A percentile compares a stretch with the other conserved stretches of the same genome.
Conservation (phyloP, 2,113 vertebrate genomes). For the Pelecanus crispus region DNA sequence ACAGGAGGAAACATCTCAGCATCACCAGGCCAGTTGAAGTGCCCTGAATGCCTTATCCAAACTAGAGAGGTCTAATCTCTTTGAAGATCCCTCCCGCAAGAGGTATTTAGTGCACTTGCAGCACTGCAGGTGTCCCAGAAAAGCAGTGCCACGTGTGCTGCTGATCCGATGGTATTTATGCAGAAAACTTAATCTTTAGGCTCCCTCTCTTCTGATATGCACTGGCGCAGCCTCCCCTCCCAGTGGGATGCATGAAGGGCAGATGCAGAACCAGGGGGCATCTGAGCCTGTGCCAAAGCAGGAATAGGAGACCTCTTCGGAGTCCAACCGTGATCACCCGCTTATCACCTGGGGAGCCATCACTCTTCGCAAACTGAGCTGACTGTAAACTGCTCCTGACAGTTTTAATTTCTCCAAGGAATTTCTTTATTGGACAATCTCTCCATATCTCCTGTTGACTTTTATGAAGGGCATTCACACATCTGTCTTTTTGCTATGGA, state of each 20-base stretch:
- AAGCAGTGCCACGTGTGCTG: background rate
- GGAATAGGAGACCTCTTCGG: background rate
- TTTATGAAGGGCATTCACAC: background rate
- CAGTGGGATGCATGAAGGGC: background rate
- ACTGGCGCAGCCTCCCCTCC: background rate
- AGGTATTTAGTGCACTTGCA: background rate
- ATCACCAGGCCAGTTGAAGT: background rate
- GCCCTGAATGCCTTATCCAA: background rate
- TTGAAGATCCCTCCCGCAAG: background rate
- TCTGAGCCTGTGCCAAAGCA: background rate
- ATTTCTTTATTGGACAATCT: background rate
- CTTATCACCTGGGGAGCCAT: background rate
- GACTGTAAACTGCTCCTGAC: constrained; percentile 30
- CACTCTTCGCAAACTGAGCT: background rate
- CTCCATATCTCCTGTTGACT: background rate
- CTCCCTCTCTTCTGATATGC: background rate
- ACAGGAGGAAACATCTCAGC: background rate
- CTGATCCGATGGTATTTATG: background rate
- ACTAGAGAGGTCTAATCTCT: background rate
- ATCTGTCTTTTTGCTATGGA: background rate
- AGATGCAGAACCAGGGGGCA: background rate
- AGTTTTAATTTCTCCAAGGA: constrained; percentile 35
- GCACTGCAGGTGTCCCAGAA: background rate
- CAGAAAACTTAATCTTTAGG: background rate
- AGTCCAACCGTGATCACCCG: fast-evolving